Evolutionary conservation across 1,140 invertebrate species (phyloP).

Genomic region (Drosophila varians): DNA sequence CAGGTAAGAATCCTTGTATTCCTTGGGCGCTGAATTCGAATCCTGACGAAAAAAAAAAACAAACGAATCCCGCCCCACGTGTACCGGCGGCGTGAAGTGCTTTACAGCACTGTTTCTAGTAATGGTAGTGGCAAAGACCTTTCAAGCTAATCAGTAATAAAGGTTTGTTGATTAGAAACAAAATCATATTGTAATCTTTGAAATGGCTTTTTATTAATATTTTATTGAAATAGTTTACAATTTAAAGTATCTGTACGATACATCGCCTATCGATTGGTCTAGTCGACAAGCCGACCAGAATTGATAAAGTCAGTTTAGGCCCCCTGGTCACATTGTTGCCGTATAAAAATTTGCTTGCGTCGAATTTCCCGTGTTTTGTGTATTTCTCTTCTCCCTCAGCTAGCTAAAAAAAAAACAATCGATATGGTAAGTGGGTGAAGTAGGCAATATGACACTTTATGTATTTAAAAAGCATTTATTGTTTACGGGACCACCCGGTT

Average conservation of each 20-base stretch:
- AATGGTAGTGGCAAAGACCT: not conserved
- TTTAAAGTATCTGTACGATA: not conserved
- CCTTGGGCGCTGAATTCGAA: not conserved
- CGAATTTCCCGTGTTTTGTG: slow-evolving; percentile 69
- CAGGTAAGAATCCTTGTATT: not conserved
- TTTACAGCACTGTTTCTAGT: not conserved
- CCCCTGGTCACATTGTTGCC: slow-evolving; percentile 7
- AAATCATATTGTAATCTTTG: not conserved
- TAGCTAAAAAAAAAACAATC: slow-evolving; percentile 53
- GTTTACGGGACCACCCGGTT: not conserved
- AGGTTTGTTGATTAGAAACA: too few species aligned
- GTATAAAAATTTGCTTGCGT: slow-evolving; percentile 32
- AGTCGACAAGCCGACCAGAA: not conserved
- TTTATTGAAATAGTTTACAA: not conserved
- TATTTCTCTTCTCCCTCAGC: slow-evolving; percentile 49
- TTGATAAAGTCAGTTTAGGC: not conserved
- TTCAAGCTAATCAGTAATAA: not conserved
- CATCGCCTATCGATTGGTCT: not conserved
- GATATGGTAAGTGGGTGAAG: slow-evolving; percentile 60
- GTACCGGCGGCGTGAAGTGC: not conserved
- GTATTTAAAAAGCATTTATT: not conserved
- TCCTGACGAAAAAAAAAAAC: slow-evolving; percentile 11
- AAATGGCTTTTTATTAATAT: not conserved
- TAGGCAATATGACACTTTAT: not conserved
- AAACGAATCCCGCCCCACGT: slow-evolving; percentile 14